These are phyloP conservation scores for Steinernema carpocapsae DNA, from an alignment of 2,888 invertebrate genomes.

Conservation along the genomic window DNA sequence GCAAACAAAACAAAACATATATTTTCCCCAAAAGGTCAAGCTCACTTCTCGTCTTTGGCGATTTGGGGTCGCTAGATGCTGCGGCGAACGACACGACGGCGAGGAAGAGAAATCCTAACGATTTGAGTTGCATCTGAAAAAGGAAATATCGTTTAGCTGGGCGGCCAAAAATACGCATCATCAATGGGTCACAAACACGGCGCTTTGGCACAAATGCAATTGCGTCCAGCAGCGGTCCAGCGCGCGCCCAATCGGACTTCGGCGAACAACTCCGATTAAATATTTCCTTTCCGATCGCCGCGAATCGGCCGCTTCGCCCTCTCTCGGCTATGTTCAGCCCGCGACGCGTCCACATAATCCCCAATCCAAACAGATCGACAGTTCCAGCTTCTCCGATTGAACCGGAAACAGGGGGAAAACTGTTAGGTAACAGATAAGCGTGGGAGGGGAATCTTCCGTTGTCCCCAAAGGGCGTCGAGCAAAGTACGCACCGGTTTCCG, in stretches of 20 bases:
- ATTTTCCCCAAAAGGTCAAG: neutral
- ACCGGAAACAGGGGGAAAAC: constrained; percentile 9
- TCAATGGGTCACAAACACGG: neutral
- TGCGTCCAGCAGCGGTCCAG: neutral
- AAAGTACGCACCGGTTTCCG: neutral
- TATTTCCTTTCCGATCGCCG: constrained; percentile 1
- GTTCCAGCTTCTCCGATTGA: neutral
- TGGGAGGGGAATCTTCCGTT: neutral
- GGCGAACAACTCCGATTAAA: constrained; percentile 9
- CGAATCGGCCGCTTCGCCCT: neutral
- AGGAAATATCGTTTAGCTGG: neutral
- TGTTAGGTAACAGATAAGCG: neutral
- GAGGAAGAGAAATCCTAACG: constrained; percentile 19
- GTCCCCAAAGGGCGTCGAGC: neutral
- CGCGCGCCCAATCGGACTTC: neutral
- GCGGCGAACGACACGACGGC: neutral
- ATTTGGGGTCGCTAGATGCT: neutral
- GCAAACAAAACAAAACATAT: constrained; percentile 35
- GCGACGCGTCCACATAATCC: constrained; percentile 11
- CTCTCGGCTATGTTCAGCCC: constrained; percentile 10
- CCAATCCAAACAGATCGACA: constrained; percentile 17
- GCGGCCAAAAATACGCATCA: neutral
- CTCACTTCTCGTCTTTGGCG: constrained; percentile 23
- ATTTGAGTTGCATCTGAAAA: constrained; percentile 32
- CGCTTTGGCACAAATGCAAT: constrained; percentile 28